phyloP scores from a whole-genome alignment of 2,888 invertebrate genomes.

The Amiota communis region DNA sequence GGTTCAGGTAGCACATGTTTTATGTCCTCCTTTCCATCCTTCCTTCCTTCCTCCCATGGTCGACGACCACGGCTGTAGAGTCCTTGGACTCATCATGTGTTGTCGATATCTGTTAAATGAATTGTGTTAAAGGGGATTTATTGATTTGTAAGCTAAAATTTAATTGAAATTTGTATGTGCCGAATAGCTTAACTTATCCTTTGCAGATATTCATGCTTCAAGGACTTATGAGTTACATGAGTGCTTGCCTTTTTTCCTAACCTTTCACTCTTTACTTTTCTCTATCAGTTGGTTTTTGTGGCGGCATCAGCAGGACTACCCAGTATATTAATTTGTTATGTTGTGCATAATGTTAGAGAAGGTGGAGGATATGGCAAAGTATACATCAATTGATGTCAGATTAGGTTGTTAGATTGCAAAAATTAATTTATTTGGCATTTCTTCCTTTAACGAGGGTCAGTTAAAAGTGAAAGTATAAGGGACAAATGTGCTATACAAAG shows the following conservation, averaged over 20 bases:
- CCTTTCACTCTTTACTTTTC: too few relatives aligned
- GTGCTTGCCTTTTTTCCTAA: background rate
- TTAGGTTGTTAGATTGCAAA: conserved; percentile 2
- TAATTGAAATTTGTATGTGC: conserved; percentile 55
- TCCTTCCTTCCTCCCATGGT: background rate
- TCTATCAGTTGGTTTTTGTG: too few relatives aligned
- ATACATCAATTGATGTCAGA: background rate
- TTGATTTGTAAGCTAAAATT: conserved; percentile 65
- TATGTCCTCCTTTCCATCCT: background rate
- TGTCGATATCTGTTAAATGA: conserved; percentile 41
- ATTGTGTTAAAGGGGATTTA: conserved; percentile 64
- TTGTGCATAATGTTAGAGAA: too few relatives aligned
- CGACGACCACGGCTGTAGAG: conserved; percentile 35
- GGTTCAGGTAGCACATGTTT: conserved; percentile 12
- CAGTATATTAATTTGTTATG: too few relatives aligned
- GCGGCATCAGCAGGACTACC: background rate
- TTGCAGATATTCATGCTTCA: conserved; percentile 12
- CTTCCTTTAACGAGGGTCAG: too few relatives aligned
- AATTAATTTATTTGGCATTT: background rate
- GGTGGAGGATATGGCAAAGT: too few relatives aligned
- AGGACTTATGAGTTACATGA: conserved; percentile 8
- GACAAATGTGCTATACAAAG: too few relatives aligned
- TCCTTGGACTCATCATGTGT: conserved; percentile 25
- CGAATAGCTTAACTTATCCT: conserved; percentile 21
- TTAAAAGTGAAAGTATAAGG: too few relatives aligned